phyloP scores from a whole-genome alignment of 2,888 invertebrate genomes.

The Nemotelus nigrinus region DNA sequence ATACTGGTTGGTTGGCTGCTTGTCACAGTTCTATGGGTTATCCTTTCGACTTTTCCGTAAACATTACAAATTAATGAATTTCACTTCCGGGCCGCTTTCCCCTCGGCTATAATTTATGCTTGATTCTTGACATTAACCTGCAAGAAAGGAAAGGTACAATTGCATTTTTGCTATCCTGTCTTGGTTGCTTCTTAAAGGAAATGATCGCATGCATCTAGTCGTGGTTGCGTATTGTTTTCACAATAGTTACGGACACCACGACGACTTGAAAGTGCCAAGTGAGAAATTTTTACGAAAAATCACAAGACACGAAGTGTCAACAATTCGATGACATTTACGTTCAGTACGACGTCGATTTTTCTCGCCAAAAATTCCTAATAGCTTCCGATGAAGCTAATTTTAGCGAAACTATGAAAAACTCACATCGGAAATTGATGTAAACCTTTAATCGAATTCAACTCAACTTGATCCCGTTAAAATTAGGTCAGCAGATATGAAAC shows the following conservation, averaged over 20 bases:
- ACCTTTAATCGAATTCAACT: slow-evolving; percentile 31
- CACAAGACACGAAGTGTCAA: neutral
- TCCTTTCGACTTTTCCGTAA: slow-evolving; percentile 20
- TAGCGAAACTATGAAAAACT: neutral
- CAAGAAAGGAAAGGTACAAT: slow-evolving; percentile 22
- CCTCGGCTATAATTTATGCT: slow-evolving; percentile 39
- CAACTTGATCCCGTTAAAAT: slow-evolving; percentile 47
- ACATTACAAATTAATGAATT: slow-evolving; percentile 31
- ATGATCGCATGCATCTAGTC: no score
- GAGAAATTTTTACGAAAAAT: neutral
- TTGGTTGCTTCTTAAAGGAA: no score
- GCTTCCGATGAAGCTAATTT: neutral
- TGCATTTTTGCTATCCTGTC: neutral
- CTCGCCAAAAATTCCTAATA: no score
- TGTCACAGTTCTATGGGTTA: slow-evolving; percentile 8
- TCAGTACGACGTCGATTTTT: neutral
- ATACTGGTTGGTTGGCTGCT: slow-evolving; percentile 16
- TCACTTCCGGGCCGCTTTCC: slow-evolving; percentile 37
- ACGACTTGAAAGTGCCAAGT: no score
- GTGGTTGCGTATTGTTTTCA: no score
- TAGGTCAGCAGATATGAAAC: slow-evolving; percentile 44
- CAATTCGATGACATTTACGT: neutral
- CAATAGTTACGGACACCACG: no score
- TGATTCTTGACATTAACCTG: slow-evolving; percentile 41
- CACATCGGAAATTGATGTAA: neutral